A percentile compares a stretch with the other conserved stretches of the same genome.
These are phyloP conservation scores for Apodemus agrarius DNA, from an alignment of 2,797 vertebrate species.

Conservation along the genomic window DNA sequence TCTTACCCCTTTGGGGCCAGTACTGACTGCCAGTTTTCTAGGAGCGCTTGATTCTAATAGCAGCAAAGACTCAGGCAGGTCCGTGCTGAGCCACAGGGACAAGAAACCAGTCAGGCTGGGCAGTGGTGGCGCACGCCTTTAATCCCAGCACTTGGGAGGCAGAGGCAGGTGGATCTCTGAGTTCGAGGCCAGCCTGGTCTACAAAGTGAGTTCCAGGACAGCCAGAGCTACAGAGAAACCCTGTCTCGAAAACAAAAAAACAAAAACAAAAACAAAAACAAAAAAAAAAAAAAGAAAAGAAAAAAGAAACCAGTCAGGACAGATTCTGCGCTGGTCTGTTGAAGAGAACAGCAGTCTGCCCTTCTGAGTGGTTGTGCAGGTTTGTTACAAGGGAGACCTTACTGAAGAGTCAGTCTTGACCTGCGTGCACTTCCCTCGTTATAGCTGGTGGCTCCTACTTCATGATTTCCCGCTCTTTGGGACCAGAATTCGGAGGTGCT, in stretches of 20 bases:
- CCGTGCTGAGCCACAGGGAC: neutral
- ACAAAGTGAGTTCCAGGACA: too few relatives aligned
- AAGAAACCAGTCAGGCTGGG: neutral
- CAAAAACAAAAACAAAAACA: too few relatives aligned
- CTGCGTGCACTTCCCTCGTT: neutral
- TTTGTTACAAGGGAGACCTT: neutral
- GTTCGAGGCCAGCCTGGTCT: too few relatives aligned
- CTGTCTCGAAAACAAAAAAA: too few relatives aligned
- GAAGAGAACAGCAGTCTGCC: neutral
- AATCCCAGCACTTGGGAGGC: too few relatives aligned
- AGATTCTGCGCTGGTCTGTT: neutral
- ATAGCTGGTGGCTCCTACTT: slow-evolving; percentile 98
- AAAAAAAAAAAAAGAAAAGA: too few relatives aligned
- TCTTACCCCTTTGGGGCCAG: neutral
- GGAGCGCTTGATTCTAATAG: neutral
- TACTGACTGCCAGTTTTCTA: neutral
- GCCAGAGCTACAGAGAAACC: too few relatives aligned
- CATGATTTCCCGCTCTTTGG: slow-evolving; percentile 99
- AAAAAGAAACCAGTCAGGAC: neutral
- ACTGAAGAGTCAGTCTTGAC: slow-evolving; percentile 12
- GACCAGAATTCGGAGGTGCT: slow-evolving; percentile 98
- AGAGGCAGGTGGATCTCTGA: too few relatives aligned
- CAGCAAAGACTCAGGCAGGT: neutral
- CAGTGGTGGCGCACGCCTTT: too few relatives aligned
- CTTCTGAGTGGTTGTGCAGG: neutral